Percentiles rank a stretch among this genome's conserved stretches.
These are phyloP conservation scores for Baryphthengus martii DNA, from an alignment of 2,113 vertebrate species.

Conservation along the genomic window DNA sequence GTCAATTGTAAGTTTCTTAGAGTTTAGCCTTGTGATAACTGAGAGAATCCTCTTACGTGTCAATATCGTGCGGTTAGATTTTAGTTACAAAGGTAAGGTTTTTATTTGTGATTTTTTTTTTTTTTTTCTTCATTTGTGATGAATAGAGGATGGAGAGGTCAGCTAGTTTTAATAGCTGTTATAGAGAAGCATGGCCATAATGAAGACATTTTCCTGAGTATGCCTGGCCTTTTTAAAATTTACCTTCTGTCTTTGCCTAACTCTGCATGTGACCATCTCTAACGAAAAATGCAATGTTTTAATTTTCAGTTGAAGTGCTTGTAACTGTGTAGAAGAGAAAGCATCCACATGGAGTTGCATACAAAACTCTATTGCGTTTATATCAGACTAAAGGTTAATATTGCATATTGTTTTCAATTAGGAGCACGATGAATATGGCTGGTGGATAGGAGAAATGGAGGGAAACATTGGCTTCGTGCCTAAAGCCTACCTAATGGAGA, in stretches of 20 bases:
- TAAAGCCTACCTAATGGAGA: conserved; percentile 92
- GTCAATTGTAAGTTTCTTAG: neutral
- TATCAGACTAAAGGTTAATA: conserved; percentile 82
- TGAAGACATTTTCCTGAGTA: conserved; percentile 13
- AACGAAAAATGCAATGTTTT: conserved; percentile 68
- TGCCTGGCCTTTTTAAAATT: conserved; percentile 32
- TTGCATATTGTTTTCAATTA: conserved; percentile 84
- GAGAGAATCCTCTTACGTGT: neutral
- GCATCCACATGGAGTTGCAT: conserved; percentile 72
- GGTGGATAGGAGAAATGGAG: conserved; percentile 98
- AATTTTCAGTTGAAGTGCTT: conserved; percentile 69
- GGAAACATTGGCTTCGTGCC: conserved; percentile 94
- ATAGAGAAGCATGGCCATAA: neutral
- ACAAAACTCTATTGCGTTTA: conserved; percentile 72
- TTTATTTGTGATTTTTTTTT: no score
- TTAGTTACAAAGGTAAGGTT: neutral
- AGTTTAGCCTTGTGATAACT: neutral
- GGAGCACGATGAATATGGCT: conserved; percentile 95
- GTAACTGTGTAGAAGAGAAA: conserved; percentile 71
- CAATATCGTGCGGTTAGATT: neutral
- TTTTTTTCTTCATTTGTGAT: no score
- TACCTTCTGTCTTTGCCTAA: conserved; percentile 61
- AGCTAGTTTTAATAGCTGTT: neutral
- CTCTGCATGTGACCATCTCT: conserved; percentile 43
- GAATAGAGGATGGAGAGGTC: neutral